Percentiles rank a stretch among this genome's conserved stretches.
Evolutionary conservation across 2,113 vertebrate species (phyloP).

Genomic region (Crocuta crocuta): DNA sequence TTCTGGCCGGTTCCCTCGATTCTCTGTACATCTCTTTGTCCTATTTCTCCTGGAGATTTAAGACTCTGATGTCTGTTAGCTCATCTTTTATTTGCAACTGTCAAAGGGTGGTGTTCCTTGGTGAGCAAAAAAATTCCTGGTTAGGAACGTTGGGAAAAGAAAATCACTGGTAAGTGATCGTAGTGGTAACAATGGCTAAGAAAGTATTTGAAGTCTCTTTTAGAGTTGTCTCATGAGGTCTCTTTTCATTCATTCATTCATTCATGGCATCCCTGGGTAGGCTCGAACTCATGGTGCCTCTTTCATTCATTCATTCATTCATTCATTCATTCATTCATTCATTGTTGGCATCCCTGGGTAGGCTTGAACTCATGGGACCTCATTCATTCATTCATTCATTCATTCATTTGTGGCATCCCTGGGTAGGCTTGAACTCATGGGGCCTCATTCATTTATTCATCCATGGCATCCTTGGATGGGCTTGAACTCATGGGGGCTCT

Average conservation of each 20-base stretch:
- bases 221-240: neutral
- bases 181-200: neutral
- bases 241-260: neutral
- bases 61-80: neutral
- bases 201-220: neutral
- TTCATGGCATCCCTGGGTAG: neutral
- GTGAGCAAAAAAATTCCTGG: neutral
- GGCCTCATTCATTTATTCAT: neutral
- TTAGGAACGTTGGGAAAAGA: neutral
- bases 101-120: neutral
- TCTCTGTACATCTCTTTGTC: neutral
- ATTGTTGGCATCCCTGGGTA: too few species aligned
- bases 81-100: slow-evolving; percentile 4
- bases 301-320: too few species aligned
- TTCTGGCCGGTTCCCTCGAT: neutral
- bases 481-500: neutral
- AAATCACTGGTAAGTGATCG: neutral
- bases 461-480: too few species aligned
- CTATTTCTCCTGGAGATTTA: neutral
- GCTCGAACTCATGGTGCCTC: neutral
- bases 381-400: too few species aligned
- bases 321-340: neutral
- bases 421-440: neutral
- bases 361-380: neutral
- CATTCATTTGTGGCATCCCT: too few species aligned